These are phyloP conservation scores for Chanos chanos DNA, from an alignment of 2,797 vertebrate genomes.

Conservation along the genomic window DNA sequence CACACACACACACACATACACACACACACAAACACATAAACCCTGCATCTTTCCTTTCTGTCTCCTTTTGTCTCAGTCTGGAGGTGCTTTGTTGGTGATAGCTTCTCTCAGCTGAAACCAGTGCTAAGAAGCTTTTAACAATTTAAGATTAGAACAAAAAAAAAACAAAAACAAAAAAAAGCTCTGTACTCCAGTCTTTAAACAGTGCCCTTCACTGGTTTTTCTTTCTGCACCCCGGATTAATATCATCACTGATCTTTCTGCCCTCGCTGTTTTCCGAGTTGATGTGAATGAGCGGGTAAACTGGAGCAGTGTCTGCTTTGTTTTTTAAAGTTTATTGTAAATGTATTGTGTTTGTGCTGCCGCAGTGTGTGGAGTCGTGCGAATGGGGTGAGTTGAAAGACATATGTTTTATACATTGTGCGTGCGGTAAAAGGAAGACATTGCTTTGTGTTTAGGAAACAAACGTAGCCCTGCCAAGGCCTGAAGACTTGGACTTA, in stretches of 20 bases:
- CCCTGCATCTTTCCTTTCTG: background rate
- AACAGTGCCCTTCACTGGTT: background rate
- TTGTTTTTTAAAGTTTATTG: background rate
- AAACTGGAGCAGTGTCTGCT: too few species aligned
- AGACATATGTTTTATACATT: constrained; percentile 8
- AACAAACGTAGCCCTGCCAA: constrained; percentile 45
- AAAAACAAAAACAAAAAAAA: background rate
- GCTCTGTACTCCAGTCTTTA: background rate
- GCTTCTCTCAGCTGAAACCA: background rate
- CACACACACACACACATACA: background rate
- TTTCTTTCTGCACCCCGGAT: background rate
- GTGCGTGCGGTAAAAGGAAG: constrained; percentile 39
- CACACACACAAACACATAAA: constrained; percentile 2
- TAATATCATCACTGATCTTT: background rate
- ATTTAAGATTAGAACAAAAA: background rate
- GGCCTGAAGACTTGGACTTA: constrained; percentile 39
- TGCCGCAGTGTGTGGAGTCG: too few species aligned
- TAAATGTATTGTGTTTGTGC: too few species aligned
- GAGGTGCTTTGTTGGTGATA: constrained; percentile 1
- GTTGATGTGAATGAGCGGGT: background rate
- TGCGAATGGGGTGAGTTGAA: too few species aligned
- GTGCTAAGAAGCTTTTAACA: background rate
- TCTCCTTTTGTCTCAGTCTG: background rate
- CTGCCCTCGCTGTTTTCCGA: background rate
- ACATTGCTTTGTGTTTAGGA: constrained; percentile 51